Base-by-base conservation (phyloP, 30 jellyfish, hydroid and myxozoan genomes). In the Turritopsis rubra region DNA sequence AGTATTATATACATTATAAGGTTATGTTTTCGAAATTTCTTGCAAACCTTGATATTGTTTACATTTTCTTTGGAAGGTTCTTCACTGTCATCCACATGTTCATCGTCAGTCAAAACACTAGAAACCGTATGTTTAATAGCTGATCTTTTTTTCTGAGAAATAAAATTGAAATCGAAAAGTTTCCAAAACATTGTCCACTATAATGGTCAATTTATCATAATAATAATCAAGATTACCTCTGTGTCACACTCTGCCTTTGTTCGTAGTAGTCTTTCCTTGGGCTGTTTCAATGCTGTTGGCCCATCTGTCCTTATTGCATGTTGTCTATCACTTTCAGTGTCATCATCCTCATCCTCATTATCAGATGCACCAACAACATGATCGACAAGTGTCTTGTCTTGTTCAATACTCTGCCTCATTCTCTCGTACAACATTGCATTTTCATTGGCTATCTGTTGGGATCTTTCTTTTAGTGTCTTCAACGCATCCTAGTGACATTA, bases 391-490 rank as follows among this genome's bases (percentile, higher is more conserved):
- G 60, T 41, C 60, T 41, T 7, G 16, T 66, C 76, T 79, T 79
- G 18, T 52, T 19, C 30, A 54, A 71, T 71, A 82, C 83, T 82
- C 21, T 82, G 28, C 5, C 88, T 31, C 88, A 82, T 82, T 82
- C 88, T 66, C 72, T 82, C 83, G 29, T 82, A 82, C 19, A 82
- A 71, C 31, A 16, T 82, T 28, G 88, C 88, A 71, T 82, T 82
- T 71, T 82, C 86, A 21, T 82, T 54, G 22, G 83, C 25, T 23
- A 82, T 82, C 41, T 66, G 73, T 16, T 82, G 75, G 3, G 88
- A 82, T 28, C 88, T 85, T 9, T 20, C 28, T 71, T 82, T 28
- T 26, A 82, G 73, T 29, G 71, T 66, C 31, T 23, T 25, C 24
- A 82, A 21, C n/a, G 88, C 88, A 71, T 71, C 86, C 88, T 82